Evolutionary conservation across 2,888 invertebrate genomes (phyloP), one percentile per base, ranked within the genome.

Genomic region (Patella caerulea): DNA sequence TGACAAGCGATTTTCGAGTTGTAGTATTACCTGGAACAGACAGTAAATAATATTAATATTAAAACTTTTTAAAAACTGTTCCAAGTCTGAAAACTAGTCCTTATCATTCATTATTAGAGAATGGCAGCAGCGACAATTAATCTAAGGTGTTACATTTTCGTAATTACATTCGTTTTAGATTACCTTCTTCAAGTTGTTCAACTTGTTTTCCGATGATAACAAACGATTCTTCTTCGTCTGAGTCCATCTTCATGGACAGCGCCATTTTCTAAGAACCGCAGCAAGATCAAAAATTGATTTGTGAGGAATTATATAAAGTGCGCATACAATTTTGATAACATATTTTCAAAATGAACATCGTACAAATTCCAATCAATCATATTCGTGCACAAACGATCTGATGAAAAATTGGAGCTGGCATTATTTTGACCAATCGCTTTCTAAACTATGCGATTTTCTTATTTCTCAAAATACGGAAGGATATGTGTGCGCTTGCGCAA

Each of bases 111-210:
- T 45, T 45, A 45, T 9, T 45, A 45, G 9, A 45, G 45, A 45
- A 45, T 45, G 45, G 4, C 7, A 45, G 45, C 45, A 45, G 1
- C 45, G 7, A 45, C 45, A 4, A 45, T 45, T 45, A 45, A 45
- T 45, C 45, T 45, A 9, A 7, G 45, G 45, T 45, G 45, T 45
- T 45, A 7, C 0, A 9, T 45, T 45, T 45, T 45, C 45, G 45
- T 1, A 45, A 1, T 45, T 9, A 9, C 7, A 4, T 52, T 19
- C 11, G 54, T 69, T 34, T 34, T 14, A 55, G 72, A 79, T 85
- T 92, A 96, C 97, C 97, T 94, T 97, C 96, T 89, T 96, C 96
- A 78, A 95, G 93, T 0, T 95, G 95, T 53, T 96, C 95, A 70
- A 98, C 92, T 0, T 96, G 94, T 71, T 95, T 96, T 45, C 98